phyloP scores from a whole-genome alignment of 2,888 invertebrate genomes.

The Mycogona germanica region DNA sequence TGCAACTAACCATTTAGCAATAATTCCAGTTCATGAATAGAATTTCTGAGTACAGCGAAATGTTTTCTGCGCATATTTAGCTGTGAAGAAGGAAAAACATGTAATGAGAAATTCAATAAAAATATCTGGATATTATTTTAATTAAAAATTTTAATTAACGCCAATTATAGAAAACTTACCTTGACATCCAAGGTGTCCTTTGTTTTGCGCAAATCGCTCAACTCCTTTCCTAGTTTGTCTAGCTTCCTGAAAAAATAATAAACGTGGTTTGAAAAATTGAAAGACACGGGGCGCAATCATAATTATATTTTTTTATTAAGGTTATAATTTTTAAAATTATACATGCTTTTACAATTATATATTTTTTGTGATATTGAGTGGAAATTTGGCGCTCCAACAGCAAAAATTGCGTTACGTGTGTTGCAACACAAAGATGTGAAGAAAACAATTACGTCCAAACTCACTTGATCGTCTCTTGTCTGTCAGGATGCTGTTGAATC shows the following conservation, averaged over 20 bases:
- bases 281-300: no score
- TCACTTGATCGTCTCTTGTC: conserved; percentile 48
- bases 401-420: no score
- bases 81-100: conserved; percentile 38
- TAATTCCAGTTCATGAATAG: conserved; percentile 70
- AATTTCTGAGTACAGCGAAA: conserved; percentile 74
- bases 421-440: not conserved
- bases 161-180: no score
- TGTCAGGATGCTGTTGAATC: conserved; percentile 78
- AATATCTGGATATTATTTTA: no score
- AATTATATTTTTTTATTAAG: no score
- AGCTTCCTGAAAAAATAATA: conserved; percentile 38
- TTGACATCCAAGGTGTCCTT: conserved; percentile 19
- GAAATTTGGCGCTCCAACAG: no score
- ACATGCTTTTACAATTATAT: no score
- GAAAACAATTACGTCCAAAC: no score
- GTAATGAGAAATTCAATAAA: no score
- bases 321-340: no score
- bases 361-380: no score
- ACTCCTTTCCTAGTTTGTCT: conserved; percentile 55
- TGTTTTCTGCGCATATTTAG: conserved; percentile 74
- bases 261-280: not conserved
- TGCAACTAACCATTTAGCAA: conserved; percentile 53
- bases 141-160: no score
- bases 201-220: conserved; percentile 46